phyloP scores from a whole-genome alignment of 2,888 invertebrate genomes.

The Anoncus sp. region DNA sequence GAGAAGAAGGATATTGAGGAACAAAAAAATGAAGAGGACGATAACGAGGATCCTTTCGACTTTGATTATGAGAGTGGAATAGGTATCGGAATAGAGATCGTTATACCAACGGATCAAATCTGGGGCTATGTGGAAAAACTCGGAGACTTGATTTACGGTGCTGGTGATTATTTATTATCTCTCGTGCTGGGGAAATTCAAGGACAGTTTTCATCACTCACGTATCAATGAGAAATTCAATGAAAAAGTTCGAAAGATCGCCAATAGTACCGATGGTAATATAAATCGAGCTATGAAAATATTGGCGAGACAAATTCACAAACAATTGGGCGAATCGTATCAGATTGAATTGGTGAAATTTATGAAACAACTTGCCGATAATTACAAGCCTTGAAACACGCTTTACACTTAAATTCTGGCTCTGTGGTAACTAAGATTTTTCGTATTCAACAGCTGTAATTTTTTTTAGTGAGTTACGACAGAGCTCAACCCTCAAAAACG shows the following conservation, averaged over 20 bases:
- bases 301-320: slow-evolving; percentile 45
- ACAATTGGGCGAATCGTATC: slow-evolving; percentile 54
- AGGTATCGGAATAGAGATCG: background rate
- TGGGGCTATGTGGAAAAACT: background rate
- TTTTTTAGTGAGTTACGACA: too few species aligned
- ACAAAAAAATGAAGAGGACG: too few species aligned
- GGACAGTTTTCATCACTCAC: slow-evolving; percentile 17
- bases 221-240: slow-evolving; percentile 49
- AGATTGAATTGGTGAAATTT: slow-evolving; percentile 36
- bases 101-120: slow-evolving; percentile 10
- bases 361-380: slow-evolving; percentile 42
- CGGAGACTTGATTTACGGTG: slow-evolving; percentile 1
- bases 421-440: background rate
- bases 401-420: background rate
- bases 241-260: slow-evolving; percentile 39
- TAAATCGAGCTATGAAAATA: slow-evolving; percentile 4
- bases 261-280: background rate
- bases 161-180: slow-evolving; percentile 55
- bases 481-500: too few species aligned
- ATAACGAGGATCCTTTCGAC: background rate
- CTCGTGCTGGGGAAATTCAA: slow-evolving; percentile 48
- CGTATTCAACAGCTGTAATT: background rate
- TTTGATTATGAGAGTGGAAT: slow-evolving; percentile 5
- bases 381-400: slow-evolving; percentile 1
- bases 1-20: slow-evolving; percentile 10